Conservation (phyloP, 1,140 invertebrate genomes). For the Melipona quadrifasciata region DNA sequence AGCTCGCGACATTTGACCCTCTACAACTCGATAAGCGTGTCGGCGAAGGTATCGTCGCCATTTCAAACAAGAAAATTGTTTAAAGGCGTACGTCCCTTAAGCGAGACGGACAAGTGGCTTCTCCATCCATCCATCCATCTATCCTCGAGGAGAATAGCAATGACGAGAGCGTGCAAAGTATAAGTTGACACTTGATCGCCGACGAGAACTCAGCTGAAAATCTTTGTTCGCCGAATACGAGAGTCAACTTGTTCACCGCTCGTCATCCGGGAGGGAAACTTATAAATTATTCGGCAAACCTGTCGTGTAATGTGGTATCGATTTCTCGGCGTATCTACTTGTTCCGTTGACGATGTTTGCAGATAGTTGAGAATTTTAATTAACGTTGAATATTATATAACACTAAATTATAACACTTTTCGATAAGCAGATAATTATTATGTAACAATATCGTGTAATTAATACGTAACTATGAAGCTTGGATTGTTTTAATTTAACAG, state of each 20-base stretch:
- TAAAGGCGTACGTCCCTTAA: slow-evolving; percentile 29
- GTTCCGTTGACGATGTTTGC: neutral
- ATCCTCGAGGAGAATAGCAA: slow-evolving; percentile 18
- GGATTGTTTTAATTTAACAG: no score
- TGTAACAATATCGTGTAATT: no score
- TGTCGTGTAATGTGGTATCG: neutral
- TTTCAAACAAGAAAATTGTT: slow-evolving; percentile 51
- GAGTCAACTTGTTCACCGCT: slow-evolving; percentile 12
- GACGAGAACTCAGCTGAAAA: slow-evolving; percentile 15
- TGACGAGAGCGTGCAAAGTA: slow-evolving; percentile 21
- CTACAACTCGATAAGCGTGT: slow-evolving; percentile 23
- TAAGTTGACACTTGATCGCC: slow-evolving; percentile 34
- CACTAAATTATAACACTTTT: no score
- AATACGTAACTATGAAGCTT: no score
- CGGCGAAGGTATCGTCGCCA: neutral
- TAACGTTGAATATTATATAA: neutral
- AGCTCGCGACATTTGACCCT: slow-evolving; percentile 25
- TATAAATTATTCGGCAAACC: slow-evolving; percentile 32
- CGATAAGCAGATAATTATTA: no score
- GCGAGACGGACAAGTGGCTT: slow-evolving; percentile 33
- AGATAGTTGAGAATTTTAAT: neutral
- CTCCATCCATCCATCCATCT: slow-evolving; percentile 5
- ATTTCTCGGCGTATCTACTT: neutral
- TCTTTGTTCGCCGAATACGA: slow-evolving; percentile 11
- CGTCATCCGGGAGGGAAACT: neutral